Conservation (phyloP, 2,888 invertebrate species). For the Mythimna loreyi region DNA sequence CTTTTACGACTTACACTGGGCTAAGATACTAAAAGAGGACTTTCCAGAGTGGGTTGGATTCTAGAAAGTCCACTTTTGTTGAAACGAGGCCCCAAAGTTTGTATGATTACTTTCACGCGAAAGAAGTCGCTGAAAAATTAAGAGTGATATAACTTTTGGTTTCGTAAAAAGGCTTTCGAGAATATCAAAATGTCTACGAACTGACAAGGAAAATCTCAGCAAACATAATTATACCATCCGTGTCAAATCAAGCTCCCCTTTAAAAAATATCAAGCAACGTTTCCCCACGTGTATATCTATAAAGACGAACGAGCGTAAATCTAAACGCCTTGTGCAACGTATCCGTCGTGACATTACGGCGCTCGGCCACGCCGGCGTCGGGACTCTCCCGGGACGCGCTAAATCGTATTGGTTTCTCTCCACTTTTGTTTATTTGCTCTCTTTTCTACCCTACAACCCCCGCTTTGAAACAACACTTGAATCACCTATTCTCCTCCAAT, state of each 20-base stretch:
- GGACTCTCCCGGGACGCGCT: conserved; percentile 78
- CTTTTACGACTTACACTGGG: too few species aligned
- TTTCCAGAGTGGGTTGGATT: too few species aligned
- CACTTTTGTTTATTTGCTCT: conserved; percentile 78
- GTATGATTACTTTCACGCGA: too few species aligned
- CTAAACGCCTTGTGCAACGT: conserved; percentile 55
- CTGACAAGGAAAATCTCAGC: conserved; percentile 1
- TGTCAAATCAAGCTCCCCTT: conserved; percentile 1
- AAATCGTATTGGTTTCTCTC: conserved; percentile 85
- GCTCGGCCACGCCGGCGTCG: conserved; percentile 66
- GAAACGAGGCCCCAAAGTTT: too few species aligned
- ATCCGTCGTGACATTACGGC: conserved; percentile 81
- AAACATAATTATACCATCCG: not conserved
- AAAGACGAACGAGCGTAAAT: conserved; percentile 42
- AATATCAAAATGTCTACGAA: not conserved
- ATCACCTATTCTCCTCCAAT: conserved; percentile 52
- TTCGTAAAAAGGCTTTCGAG: not conserved
- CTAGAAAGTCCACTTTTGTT: too few species aligned
- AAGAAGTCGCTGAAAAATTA: too few species aligned
- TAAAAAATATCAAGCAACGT: conserved; percentile 7
- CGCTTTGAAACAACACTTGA: conserved; percentile 61
- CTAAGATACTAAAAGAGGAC: too few species aligned
- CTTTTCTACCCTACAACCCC: conserved; percentile 66
- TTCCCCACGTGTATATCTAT: conserved; percentile 23
- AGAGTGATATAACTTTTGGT: not conserved